Evolutionary conservation across 2,888 invertebrate genomes (phyloP), one percentile per base, ranked within the genome.

Genomic region (Dromius quadrimaculatus): DNA sequence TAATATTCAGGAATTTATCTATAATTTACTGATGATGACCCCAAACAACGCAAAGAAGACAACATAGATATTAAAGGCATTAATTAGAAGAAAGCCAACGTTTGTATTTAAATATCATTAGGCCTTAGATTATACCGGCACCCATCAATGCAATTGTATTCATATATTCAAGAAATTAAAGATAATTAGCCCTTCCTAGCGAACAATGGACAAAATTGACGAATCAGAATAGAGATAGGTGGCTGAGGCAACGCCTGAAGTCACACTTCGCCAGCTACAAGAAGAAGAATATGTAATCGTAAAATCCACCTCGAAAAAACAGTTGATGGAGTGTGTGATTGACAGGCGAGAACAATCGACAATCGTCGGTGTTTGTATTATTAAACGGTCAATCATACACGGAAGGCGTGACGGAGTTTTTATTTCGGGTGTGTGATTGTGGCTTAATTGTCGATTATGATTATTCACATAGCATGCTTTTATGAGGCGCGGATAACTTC

Each of bases 71-170:
- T 59, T 59, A 59, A 59, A 59, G 59, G 9, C 59, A 36, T 59
- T 59, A 59, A 59, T 59, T 59, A 59, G 2, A 38, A n/a, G n/a
- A 38, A 38, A 38, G 38, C 59, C 19, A 59, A 36, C 59, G 36
- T 36, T 59, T 34, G 59, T 59, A 59, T 59, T 59, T 59, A 59
- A 59, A 59, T 59, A 59, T 59, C 59, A 59, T 59, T 59, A 59
- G 59, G 36, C 36, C 59, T 36, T 6, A 59, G 59, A 59, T 59
- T 59, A 59, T 8, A 34, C 9, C 34, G 36, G 36, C 34, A 19
- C 2, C 5, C 47, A 22, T 19, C 5, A 6, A 9, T 32, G 15
- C 59, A 20, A 57, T 57, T 57, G 59, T 59, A 59, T 59, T 59
- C 59, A 59, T 59, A 59, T 59, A 59, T 59, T 59, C 59, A 59